phyloP scores from a whole-genome alignment of 2,888 invertebrate species.

The Eristalis arbustorum region DNA sequence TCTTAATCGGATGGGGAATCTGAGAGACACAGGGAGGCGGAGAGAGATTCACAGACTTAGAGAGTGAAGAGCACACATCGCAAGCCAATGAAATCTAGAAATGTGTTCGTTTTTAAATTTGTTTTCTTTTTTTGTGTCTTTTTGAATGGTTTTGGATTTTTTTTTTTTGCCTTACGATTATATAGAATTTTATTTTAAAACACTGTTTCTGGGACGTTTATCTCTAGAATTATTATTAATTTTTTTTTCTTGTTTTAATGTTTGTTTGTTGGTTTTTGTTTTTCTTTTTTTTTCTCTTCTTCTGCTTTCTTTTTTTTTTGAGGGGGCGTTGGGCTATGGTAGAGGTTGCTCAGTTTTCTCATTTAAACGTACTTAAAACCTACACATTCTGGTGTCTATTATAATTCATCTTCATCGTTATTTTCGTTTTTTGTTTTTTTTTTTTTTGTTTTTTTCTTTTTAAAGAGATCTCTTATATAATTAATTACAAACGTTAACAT shows the following conservation, averaged over 20 bases:
- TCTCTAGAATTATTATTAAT: slow-evolving; percentile 2
- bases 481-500: slow-evolving; percentile 64
- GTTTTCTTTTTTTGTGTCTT: slow-evolving; percentile 1
- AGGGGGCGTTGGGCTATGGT: slow-evolving; percentile 68
- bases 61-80: background rate
- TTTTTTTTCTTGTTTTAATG: background rate
- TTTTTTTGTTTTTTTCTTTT: slow-evolving; percentile 3
- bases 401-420: background rate
- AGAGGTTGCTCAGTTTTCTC: slow-evolving; percentile 58
- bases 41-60: background rate
- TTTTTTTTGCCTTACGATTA: slow-evolving; percentile 14
- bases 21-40: too few relatives aligned
- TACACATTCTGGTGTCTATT: slow-evolving; percentile 18
- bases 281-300: slow-evolving; percentile 11
- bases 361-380: slow-evolving; percentile 19
- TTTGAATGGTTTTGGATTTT: background rate
- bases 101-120: background rate
- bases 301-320: slow-evolving; percentile 25
- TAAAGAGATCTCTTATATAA: slow-evolving; percentile 62
- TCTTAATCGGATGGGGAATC: too few relatives aligned
- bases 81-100: background rate
- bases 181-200: slow-evolving; percentile 47
- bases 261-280: background rate
- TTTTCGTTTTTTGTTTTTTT: too few relatives aligned
- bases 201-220: slow-evolving; percentile 58